A percentile compares a stretch with the other conserved stretches of the same genome.
phyloP scores from a whole-genome alignment of 2,797 vertebrate genomes.

The Pristis pectinata region DNA sequence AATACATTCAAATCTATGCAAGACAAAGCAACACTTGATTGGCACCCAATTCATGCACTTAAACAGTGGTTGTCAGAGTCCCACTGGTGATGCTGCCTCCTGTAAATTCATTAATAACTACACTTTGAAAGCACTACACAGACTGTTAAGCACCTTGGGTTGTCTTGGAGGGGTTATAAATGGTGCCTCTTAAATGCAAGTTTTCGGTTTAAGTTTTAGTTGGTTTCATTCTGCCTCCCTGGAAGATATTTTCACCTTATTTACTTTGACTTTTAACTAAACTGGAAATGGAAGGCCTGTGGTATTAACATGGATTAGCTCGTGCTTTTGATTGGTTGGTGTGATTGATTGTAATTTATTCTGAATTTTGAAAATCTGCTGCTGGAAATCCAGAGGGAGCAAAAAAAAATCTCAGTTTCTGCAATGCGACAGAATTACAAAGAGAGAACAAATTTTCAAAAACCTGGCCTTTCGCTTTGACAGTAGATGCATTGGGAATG shows the following conservation, averaged over 20 bases:
- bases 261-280: neutral
- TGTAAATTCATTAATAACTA: too few species aligned
- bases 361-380: neutral
- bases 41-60: neutral
- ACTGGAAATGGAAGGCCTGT: neutral
- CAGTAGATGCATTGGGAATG: neutral
- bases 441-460: neutral
- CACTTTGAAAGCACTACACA: too few species aligned
- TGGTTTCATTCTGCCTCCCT: neutral
- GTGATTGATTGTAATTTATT: neutral
- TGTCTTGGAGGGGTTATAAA: too few species aligned
- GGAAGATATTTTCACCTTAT: neutral
- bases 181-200: too few species aligned
- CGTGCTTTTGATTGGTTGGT: neutral
- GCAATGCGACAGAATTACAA: conserved; percentile 4
- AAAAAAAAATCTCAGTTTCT: neutral
- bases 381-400: conserved; percentile 1
- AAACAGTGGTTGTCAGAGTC: neutral
- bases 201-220: too few species aligned
- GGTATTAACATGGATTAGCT: neutral
- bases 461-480: conserved; percentile 14
- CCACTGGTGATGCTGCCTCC: too few species aligned
- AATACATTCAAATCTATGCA: neutral
- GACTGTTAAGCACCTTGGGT: too few species aligned
- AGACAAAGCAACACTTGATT: neutral